These are phyloP conservation scores for Spinus olivaceus DNA, from an alignment of 2,797 vertebrate genomes.

Conservation along the genomic window DNA sequence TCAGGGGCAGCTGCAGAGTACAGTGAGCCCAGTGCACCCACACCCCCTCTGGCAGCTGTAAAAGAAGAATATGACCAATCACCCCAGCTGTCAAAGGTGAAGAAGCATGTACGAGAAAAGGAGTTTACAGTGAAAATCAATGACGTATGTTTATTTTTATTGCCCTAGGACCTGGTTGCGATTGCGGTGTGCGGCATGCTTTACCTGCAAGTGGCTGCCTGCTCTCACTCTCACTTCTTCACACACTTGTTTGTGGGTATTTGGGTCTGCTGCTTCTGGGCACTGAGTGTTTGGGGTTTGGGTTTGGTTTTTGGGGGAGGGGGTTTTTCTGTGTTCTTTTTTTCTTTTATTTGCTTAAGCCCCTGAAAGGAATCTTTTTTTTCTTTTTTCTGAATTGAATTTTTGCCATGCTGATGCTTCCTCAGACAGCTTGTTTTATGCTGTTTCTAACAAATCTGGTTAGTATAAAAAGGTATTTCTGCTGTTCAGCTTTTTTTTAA, in stretches of 20 bases:
- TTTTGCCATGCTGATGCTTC: slow-evolving; percentile 59
- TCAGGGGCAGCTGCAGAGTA: slow-evolving; percentile 75
- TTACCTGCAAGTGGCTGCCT: slow-evolving; percentile 83
- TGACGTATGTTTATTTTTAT: slow-evolving; percentile 99
- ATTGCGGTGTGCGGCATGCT: slow-evolving; percentile 84
- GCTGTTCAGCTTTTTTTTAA: slow-evolving; percentile 24
- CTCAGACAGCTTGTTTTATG: slow-evolving; percentile 39
- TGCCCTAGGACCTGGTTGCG: slow-evolving; percentile 86
- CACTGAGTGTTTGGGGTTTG: slow-evolving; percentile 44
- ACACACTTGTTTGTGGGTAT: slow-evolving; percentile 72
- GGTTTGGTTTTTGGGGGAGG: neutral
- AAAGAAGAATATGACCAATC: slow-evolving; percentile 90
- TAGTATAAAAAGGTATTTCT: slow-evolving; percentile 26
- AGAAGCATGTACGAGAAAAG: slow-evolving; percentile 99
- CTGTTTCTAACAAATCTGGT: slow-evolving; percentile 29
- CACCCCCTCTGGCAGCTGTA: slow-evolving; percentile 67
- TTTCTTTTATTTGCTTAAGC: slow-evolving; percentile 46
- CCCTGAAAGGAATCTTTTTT: slow-evolving; percentile 46
- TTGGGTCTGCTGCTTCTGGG: slow-evolving; percentile 70
- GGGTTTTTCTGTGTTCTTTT: neutral
- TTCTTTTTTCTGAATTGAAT: slow-evolving; percentile 15
- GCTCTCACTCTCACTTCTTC: slow-evolving; percentile 79
- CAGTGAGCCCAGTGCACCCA: slow-evolving; percentile 64
- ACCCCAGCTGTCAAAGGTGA: slow-evolving; percentile 99
- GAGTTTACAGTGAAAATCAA: slow-evolving; percentile 99